Evolutionary conservation across 1,140 invertebrate genomes (phyloP).

Genomic region (Zaprionus tsacasi): DNA sequence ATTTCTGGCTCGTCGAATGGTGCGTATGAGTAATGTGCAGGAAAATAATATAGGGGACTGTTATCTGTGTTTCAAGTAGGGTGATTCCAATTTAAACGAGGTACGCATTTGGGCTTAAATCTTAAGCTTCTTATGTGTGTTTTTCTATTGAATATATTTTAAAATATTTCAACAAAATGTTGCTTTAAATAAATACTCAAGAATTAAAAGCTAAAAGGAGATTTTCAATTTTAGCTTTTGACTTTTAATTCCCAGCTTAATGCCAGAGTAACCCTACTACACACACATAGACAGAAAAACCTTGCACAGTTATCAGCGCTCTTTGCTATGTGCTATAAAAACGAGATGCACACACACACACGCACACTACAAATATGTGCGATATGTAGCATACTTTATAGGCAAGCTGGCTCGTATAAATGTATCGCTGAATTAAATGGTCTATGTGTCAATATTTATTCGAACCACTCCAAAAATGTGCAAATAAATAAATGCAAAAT

Average conservation of each 20-base stretch:
- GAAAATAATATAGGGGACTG: constrained; percentile 3
- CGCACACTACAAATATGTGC: background rate
- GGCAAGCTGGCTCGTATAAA: constrained; percentile 17
- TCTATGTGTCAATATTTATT: constrained; percentile 63
- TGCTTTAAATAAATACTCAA: background rate
- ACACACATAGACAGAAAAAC: background rate
- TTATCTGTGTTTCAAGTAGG: background rate
- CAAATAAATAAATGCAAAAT: constrained; percentile 71
- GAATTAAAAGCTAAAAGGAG: background rate
- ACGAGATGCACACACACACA: background rate
- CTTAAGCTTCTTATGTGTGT: background rate
- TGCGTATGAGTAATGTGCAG: constrained; percentile 53
- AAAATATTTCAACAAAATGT: background rate
- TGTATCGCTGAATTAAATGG: constrained; percentile 62
- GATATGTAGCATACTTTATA: constrained; percentile 1
- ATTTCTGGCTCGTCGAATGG: constrained; percentile 24
- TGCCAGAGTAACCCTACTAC: constrained; percentile 3
- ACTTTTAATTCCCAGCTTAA: background rate
- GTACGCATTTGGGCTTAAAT: background rate
- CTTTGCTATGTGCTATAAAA: constrained; percentile 1
- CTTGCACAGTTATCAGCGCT: constrained; percentile 3
- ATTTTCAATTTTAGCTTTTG: background rate
- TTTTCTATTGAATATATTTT: background rate
- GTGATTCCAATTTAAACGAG: constrained; percentile 9
- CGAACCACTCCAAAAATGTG: constrained; percentile 38